These are phyloP conservation scores for Alosa sapidissima DNA, from an alignment of 2,797 vertebrate species.

Conservation along the genomic window DNA sequence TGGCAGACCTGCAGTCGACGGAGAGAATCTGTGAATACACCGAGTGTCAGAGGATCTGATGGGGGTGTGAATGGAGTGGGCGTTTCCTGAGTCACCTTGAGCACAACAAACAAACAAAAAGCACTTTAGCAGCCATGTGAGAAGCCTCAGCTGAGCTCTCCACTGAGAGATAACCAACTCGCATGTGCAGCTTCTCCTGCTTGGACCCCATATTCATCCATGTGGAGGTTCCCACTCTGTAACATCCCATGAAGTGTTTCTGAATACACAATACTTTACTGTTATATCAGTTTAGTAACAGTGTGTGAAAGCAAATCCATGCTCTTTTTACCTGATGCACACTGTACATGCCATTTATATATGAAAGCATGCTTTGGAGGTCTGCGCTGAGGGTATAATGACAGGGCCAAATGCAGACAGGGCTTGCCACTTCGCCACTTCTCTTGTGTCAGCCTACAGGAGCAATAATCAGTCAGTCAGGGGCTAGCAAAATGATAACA, in stretches of 20 bases:
- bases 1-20: background rate
- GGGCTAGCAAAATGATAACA: background rate
- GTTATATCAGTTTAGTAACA: too few species aligned
- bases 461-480: background rate
- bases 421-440: background rate
- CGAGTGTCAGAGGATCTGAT: constrained; percentile 40
- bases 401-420: background rate
- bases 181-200: background rate
- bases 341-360: too few species aligned
- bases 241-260: too few species aligned
- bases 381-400: background rate
- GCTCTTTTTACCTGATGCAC: too few species aligned
- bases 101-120: constrained; percentile 8
- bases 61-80: constrained; percentile 3
- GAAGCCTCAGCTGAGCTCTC: background rate
- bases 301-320: too few species aligned
- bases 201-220: too few species aligned
- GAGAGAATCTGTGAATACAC: constrained; percentile 24
- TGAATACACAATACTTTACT: too few species aligned
- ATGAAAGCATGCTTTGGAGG: too few species aligned
- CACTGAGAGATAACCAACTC: background rate
- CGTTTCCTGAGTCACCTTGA: constrained; percentile 34
- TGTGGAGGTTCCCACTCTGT: too few species aligned
- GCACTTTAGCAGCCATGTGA: background rate
- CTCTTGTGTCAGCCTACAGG: background rate